Percentiles rank a stretch among this genome's conserved stretches.
Conservation (phyloP, 2,797 vertebrate genomes). For the Squalus acanthias region DNA sequence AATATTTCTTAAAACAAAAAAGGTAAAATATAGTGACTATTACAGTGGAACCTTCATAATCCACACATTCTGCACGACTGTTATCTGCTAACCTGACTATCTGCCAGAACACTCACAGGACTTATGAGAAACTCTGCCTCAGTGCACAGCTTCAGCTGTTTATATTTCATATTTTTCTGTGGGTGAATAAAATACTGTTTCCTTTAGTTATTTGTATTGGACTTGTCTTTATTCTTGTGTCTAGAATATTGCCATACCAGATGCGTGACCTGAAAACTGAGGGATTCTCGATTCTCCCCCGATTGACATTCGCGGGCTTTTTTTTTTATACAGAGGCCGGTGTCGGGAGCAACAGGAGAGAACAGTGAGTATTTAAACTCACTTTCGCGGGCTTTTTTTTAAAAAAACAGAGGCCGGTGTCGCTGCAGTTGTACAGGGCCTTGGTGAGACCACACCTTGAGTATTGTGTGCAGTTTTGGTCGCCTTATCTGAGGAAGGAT, state of each 20-base stretch:
- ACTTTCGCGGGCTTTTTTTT: too few species aligned
- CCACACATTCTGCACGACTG: neutral
- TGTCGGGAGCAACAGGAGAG: too few species aligned
- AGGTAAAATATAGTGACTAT: too few species aligned
- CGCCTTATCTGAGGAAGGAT: too few species aligned
- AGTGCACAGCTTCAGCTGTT: neutral
- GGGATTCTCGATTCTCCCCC: neutral
- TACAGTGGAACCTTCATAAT: neutral
- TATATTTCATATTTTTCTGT: neutral
- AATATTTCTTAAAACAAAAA: neutral
- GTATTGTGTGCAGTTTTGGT: too few species aligned
- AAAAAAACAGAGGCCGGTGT: too few species aligned
- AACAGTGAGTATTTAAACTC: too few species aligned
- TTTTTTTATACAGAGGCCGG: too few species aligned
- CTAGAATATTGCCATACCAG: neutral
- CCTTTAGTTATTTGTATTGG: neutral
- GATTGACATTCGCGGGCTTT: too few species aligned
- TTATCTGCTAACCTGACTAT: neutral
- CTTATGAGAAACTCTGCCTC: neutral
- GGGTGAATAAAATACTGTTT: neutral
- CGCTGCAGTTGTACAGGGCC: too few species aligned
- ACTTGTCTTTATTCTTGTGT: neutral
- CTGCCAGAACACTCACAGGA: too few species aligned
- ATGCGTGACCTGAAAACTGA: neutral
- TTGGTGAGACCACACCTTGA: too few species aligned